Evolutionary conservation across 2,113 vertebrate species (phyloP).

Genomic region (Heteronetta atricapilla): DNA sequence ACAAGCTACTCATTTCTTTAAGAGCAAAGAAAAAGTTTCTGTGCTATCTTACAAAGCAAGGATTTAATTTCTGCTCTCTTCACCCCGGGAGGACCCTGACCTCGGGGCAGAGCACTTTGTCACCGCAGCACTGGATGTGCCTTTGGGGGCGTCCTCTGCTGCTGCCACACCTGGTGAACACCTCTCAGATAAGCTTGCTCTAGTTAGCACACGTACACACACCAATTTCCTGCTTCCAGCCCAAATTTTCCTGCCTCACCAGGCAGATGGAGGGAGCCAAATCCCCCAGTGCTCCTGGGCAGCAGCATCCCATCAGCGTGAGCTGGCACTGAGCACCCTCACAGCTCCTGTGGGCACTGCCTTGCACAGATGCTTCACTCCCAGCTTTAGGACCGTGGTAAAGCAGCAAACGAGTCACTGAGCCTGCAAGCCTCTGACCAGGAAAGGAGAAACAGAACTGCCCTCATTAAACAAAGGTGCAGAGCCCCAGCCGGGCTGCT

Average conservation of each 20-base stretch:
- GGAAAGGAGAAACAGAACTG: background rate
- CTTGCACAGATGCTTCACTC: too few relatives aligned
- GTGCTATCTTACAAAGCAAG: background rate
- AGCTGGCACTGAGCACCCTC: background rate
- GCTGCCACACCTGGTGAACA: background rate
- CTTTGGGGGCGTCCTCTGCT: conserved; percentile 13
- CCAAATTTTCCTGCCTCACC: background rate
- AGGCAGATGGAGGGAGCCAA: background rate
- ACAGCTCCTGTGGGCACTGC: background rate
- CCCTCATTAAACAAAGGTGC: background rate
- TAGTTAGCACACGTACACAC: background rate
- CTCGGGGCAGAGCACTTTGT: background rate
- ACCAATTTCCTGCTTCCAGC: background rate
- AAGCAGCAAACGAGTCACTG: background rate
- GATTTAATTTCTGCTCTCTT: background rate
- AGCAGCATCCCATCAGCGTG: background rate
- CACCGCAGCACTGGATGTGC: background rate
- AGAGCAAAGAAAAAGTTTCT: background rate
- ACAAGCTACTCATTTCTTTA: background rate
- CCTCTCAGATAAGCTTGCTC: conserved; percentile 13
- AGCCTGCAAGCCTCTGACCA: background rate
- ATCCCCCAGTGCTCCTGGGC: background rate
- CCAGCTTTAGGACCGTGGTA: background rate
- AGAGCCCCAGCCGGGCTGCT: background rate
- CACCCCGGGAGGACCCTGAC: background rate